Base-by-base conservation (phyloP, 92 coral and sea anemone genomes). In the Parazoanthus darwini region DNA sequence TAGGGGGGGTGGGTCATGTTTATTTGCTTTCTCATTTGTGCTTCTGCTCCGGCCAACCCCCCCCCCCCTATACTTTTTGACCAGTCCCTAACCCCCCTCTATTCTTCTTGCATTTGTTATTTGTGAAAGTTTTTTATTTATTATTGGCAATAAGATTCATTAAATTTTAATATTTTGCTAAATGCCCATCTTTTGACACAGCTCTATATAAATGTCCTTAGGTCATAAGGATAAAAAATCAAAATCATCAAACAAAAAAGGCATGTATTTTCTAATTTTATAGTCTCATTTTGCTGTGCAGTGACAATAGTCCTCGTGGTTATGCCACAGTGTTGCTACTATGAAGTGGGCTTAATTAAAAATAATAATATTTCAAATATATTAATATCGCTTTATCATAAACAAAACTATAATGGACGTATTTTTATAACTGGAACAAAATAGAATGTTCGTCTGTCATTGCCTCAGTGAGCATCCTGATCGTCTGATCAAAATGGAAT, bases 91-190 rank as follows among this genome's bases (percentile, higher is more conserved):
- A 29, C n/a, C 75, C 75, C 75, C 75, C 75, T 70, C 75, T 36
- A 0, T 77, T 42, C 80, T 77, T 77, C 80, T 77, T 77, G 54
- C 51, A 44, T 77, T 77, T 36, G 80, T 35, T 42, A 77, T 77
- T 77, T 77, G 80, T 77, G 51, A 77, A 38, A 77, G 36, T n/a
- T n/a, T 70, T 16, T 70, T 70, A 70, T 77, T 77, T 77, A 77
- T 56, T 77, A 36, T 77, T 39, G 80, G 80, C 51, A 77, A 77
- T 77, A 77, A 77, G 51, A 77, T 36, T 35, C 80, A 77, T 70
- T 70, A 25, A 70, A 70, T 70, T 70, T 70, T 70, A 70, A 70
- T 70, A 70, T 22, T 70, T 70, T 70, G 75, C 75, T 70, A 70
- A 70, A 70, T 70, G 75, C 75, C 75, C 75, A 70, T 70, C 75